These are phyloP conservation scores for Ctenosaura bakeri DNA, from an alignment of 2,797 vertebrate genomes.

Conservation along the genomic window DNA sequence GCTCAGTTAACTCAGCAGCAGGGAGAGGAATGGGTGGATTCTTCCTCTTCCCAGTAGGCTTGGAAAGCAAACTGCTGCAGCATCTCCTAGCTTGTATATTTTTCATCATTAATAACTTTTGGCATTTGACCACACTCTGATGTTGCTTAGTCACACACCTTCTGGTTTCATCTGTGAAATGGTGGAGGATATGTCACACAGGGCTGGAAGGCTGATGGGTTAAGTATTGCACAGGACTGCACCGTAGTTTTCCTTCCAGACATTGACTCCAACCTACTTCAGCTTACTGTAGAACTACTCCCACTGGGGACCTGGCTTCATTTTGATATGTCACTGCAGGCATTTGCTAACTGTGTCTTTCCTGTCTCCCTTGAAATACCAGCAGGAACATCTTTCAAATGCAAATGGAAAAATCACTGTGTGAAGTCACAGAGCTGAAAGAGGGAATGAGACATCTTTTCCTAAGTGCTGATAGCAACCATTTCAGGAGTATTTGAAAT, in stretches of 20 bases:
- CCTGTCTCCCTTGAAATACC: slow-evolving; percentile 46
- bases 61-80: too few species aligned
- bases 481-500: slow-evolving; percentile 54
- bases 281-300: slow-evolving; percentile 24
- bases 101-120: too few species aligned
- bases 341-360: slow-evolving; percentile 45
- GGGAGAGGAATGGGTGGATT: too few species aligned
- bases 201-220: too few species aligned
- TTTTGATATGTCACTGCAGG: slow-evolving; percentile 53
- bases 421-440: neutral
- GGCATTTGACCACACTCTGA: too few species aligned
- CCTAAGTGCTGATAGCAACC: slow-evolving; percentile 54
- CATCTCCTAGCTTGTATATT: too few species aligned
- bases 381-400: slow-evolving; percentile 48
- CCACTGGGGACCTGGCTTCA: slow-evolving; percentile 49
- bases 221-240: neutral
- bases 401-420: slow-evolving; percentile 44
- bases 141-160: too few species aligned
- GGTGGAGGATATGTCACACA: neutral
- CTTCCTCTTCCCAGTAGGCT: too few species aligned
- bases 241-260: slow-evolving; percentile 17
- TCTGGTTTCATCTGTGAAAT: too few species aligned
- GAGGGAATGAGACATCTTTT: slow-evolving; percentile 46
- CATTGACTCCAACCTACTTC: neutral
- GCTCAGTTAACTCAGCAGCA: too few species aligned